Evolutionary conservation across 2,888 invertebrate genomes (phyloP).

Genomic region (Luffia ferchaultella): DNA sequence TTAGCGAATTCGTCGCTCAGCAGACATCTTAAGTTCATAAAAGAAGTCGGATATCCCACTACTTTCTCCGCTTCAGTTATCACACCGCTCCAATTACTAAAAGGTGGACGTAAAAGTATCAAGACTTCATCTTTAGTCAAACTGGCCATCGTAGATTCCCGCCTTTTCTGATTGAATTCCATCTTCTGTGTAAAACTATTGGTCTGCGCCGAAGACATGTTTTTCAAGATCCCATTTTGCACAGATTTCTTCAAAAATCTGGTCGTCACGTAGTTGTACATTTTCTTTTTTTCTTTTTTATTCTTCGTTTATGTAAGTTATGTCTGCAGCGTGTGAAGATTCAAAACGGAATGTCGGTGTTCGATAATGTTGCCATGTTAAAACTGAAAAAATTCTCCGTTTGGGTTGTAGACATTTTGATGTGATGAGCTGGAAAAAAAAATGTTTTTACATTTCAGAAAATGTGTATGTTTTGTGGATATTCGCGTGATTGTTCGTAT

Average conservation of each 20-base stretch:
- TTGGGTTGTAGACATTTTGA: too few relatives aligned
- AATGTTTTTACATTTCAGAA: too few relatives aligned
- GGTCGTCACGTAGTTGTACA: slow-evolving; percentile 10
- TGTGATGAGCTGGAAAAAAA: too few relatives aligned
- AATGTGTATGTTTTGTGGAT: too few relatives aligned
- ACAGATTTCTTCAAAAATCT: slow-evolving; percentile 12
- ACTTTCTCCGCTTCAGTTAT: slow-evolving; percentile 61
- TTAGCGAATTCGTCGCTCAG: slow-evolving; percentile 70
- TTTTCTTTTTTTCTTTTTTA: slow-evolving; percentile 18
- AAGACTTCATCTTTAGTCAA: slow-evolving; percentile 55
- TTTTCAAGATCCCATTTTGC: slow-evolving; percentile 15
- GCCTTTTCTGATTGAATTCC: slow-evolving; percentile 42
- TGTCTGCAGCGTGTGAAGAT: slow-evolving; percentile 1
- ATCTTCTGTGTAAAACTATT: slow-evolving; percentile 22
- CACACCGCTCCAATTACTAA: slow-evolving; percentile 54
- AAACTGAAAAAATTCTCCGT: too few relatives aligned
- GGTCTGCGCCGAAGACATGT: slow-evolving; percentile 30
- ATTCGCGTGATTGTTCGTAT: too few relatives aligned
- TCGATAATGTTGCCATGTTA: too few relatives aligned
- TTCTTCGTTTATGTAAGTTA: slow-evolving; percentile 5
- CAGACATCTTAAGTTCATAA: slow-evolving; percentile 65
- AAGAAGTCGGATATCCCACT: slow-evolving; percentile 66
- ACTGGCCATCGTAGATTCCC: slow-evolving; percentile 52
- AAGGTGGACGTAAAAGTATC: slow-evolving; percentile 47
- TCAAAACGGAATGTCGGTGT: too few relatives aligned